Evolutionary conservation across 2,888 invertebrate genomes (phyloP), one percentile per base, ranked within the genome.

Genomic region (Dasypolia templi): DNA sequence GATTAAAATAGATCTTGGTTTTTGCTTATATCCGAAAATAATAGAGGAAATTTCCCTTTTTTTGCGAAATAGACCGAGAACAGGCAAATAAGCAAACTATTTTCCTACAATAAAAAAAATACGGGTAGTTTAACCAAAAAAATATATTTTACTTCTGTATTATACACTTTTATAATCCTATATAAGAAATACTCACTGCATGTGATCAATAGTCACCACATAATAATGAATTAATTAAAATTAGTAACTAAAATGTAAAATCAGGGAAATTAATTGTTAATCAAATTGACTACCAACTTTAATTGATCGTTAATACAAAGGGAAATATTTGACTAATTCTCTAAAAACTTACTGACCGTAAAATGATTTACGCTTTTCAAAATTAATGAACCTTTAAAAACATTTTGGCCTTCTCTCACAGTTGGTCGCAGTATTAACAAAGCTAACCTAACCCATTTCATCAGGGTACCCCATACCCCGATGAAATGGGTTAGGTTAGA

Each of bases 61-160:
- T 56, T 32, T 29, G 39, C n/a, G 46, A 49, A 32, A 39, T 56
- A 22, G 1, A 12, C n/a, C 55, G 39, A 35, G 29, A 68, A 29
- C 39, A 29, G 39, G 7, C 22, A 53, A 35, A 39, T 32, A 76
- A 58, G 26, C 26, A 26, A 35, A 29, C 32, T 61, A 75, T 44
- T 70, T 70, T 59, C 35, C 19, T 78, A 58, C 42, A 39, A 29
- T 53, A 71, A 44, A 79, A 44, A 44, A 59, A 46, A 55, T 49
- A 79, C 53, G 72, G 46, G 73, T 46, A 61, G 17, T 53, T 72
- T 46, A 72, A 58, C 32, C 56, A 61, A 61, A 29, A 59, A 39
- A 5, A 2, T 63, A 32, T 39, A 7, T 1, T 1, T 42, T 22
- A 79, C n/a, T 71, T 17, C 22, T 61, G 39, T 78, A 32, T 9